Evolutionary conservation across 2,888 invertebrate species (phyloP).

Genomic region (Chaetoderma sp.): DNA sequence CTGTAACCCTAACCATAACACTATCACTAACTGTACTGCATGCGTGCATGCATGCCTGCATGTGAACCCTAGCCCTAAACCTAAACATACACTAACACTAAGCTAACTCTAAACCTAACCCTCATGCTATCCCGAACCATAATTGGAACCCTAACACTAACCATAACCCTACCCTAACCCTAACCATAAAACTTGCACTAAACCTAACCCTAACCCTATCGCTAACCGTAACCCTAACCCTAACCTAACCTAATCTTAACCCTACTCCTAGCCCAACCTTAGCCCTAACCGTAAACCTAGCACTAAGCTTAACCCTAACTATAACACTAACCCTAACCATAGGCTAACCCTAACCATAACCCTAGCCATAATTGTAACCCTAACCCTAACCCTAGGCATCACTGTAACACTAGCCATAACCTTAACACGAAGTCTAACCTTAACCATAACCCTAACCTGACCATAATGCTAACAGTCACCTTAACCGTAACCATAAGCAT

Average conservation of each 20-base stretch:
- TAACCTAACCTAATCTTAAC: slow-evolving; percentile 31
- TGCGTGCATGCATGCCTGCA: no score
- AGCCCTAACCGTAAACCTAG: slow-evolving; percentile 25
- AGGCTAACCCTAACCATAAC: slow-evolving; percentile 27
- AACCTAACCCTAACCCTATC: slow-evolving; percentile 14
- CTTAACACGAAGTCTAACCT: slow-evolving; percentile 13
- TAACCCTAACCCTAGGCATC: slow-evolving; percentile 28
- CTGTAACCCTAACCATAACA: slow-evolving; percentile 2
- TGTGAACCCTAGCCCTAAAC: slow-evolving; percentile 9
- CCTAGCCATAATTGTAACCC: slow-evolving; percentile 17
- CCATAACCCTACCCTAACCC: background rate
- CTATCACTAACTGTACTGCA: no score
- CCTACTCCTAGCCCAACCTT: slow-evolving; percentile 28
- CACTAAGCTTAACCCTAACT: no score
- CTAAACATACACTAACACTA: slow-evolving; percentile 3
- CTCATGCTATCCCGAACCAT: slow-evolving; percentile 11
- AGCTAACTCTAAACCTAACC: slow-evolving; percentile 14
- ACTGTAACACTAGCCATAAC: slow-evolving; percentile 28
- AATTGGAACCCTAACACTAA: slow-evolving; percentile 13
- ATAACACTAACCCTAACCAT: slow-evolving; percentile 31
- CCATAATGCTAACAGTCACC: no score
- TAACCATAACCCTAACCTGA: slow-evolving; percentile 15
- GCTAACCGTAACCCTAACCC: slow-evolving; percentile 12
- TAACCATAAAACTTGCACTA: background rate
- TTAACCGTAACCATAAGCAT: background rate